Evolutionary conservation across 2,888 invertebrate genomes (phyloP).

Genomic region (Trichogramma dendrolimi): DNA sequence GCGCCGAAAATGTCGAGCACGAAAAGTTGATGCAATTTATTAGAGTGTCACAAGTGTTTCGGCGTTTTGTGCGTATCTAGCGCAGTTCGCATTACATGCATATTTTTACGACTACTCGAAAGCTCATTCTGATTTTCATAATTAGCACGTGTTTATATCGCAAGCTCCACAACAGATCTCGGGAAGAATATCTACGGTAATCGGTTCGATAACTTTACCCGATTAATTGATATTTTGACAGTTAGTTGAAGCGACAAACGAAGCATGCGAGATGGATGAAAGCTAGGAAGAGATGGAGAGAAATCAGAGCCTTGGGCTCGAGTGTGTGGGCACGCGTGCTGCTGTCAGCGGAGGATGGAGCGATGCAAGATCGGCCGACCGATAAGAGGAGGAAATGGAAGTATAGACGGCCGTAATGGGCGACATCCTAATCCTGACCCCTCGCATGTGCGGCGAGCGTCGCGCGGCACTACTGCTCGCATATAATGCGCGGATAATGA

Average conservation of each 20-base stretch:
- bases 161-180: too few species aligned
- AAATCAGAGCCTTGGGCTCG: background rate
- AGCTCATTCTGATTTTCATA: too few species aligned
- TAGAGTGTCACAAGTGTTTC: too few species aligned
- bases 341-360: conserved; percentile 36
- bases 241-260: background rate
- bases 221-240: too few species aligned
- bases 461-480: conserved; percentile 46
- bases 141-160: too few species aligned
- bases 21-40: too few species aligned
- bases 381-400: conserved; percentile 36
- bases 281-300: background rate
- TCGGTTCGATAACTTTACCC: too few species aligned
- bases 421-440: conserved; percentile 53
- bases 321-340: conserved; percentile 36
- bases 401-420: conserved; percentile 50
- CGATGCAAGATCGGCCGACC: background rate
- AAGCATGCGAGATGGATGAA: background rate
- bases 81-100: too few species aligned
- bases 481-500: conserved; percentile 46
- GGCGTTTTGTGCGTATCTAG: too few species aligned
- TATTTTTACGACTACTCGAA: too few species aligned
- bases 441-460: conserved; percentile 36
- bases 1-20: too few species aligned
- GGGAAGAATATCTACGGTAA: too few species aligned